Conservation (phyloP, 37 sponge, comb jelly and placozoan genomes). For the Cliona cf. orientalis region DNA sequence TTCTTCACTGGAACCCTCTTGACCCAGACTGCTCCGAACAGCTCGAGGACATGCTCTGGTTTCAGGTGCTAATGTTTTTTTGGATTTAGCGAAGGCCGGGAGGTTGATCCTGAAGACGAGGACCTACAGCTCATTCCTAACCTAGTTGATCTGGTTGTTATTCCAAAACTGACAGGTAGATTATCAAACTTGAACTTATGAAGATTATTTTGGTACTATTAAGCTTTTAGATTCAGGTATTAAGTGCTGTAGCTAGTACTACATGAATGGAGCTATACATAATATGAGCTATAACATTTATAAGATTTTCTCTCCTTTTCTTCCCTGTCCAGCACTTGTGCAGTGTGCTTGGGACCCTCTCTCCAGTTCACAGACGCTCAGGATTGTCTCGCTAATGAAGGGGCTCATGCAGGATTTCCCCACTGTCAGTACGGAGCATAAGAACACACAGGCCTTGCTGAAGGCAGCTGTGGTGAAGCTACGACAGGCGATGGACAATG, state of each 20-base stretch:
- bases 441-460: constrained; percentile 30
- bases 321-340: constrained; percentile 34
- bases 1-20: constrained; percentile 81
- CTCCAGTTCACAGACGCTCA: constrained; percentile 57
- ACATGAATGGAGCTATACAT: background rate
- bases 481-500: constrained; percentile 31
- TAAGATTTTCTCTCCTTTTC: background rate
- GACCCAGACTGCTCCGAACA: constrained; percentile 25
- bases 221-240: no score
- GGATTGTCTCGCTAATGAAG: constrained; percentile 23
- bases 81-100: constrained; percentile 47
- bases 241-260: no score
- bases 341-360: constrained; percentile 76
- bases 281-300: background rate
- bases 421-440: constrained; percentile 33
- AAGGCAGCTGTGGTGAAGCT: constrained; percentile 19
- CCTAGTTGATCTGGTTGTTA: constrained; percentile 55
- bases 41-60: constrained; percentile 73
- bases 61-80: constrained; percentile 67
- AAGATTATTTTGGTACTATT: no score
- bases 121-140: constrained; percentile 70
- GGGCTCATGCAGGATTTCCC: constrained; percentile 57
- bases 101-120: constrained; percentile 39
- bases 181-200: no score
- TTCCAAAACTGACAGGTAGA: constrained; percentile 80